Percentiles rank a stretch among this genome's conserved stretches.
These are phyloP conservation scores for Clarias platycephalus DNA, from an alignment of 2,797 vertebrate species.

Conservation along the genomic window DNA sequence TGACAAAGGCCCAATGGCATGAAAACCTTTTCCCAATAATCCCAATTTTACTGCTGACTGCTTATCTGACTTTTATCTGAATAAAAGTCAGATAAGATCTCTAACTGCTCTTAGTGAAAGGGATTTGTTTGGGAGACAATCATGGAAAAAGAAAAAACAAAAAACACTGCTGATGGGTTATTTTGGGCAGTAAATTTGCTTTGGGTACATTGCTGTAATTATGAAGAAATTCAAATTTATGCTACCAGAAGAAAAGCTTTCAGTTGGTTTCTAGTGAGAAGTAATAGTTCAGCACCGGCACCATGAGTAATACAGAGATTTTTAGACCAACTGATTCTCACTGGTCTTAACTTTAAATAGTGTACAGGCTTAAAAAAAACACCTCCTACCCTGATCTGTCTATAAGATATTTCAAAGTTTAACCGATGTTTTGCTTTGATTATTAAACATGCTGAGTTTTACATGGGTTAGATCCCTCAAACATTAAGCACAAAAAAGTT, in stretches of 20 bases:
- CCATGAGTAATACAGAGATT: neutral
- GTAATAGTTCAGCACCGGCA: neutral
- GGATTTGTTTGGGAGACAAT: neutral
- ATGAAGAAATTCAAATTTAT: neutral
- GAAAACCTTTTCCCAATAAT: neutral
- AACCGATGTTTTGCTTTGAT: neutral
- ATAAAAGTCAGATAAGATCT: neutral
- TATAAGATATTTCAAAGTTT: neutral
- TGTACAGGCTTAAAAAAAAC: neutral
- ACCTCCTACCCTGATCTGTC: neutral
- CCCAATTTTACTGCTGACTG: too few species aligned
- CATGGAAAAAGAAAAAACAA: neutral
- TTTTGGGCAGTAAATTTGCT: neutral
- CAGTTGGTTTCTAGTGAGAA: neutral
- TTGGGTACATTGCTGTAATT: neutral
- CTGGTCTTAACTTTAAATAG: neutral
- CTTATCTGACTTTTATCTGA: too few species aligned
- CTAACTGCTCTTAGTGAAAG: neutral
- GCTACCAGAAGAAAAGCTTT: too few species aligned
- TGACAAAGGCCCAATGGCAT: neutral
- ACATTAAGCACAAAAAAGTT: conserved; percentile 27
- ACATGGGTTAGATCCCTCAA: conserved; percentile 3
- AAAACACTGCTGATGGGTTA: neutral
- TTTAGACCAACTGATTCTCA: neutral
- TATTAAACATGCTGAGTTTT: neutral